Conservation (phyloP, 2,113 vertebrate genomes). For the Tympanuchus pallidicinctus region DNA sequence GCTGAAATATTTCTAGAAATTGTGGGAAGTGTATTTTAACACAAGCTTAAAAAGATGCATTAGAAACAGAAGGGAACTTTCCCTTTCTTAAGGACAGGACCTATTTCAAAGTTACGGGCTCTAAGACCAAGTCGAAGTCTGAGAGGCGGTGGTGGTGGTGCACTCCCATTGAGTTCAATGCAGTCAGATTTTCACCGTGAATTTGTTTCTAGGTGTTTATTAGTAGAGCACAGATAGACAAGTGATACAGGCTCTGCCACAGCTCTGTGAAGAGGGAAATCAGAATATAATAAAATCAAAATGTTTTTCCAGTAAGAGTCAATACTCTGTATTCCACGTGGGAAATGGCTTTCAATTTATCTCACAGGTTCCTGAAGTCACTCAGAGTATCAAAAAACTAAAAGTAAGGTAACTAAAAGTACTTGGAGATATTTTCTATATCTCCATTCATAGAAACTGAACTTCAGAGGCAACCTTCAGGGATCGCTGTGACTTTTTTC, state of each 20-base stretch:
- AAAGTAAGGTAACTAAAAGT: background rate
- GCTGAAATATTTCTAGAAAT: background rate
- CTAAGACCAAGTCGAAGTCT: background rate
- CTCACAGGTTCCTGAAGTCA: background rate
- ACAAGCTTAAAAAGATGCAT: background rate
- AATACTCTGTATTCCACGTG: background rate
- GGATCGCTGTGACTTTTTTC: background rate
- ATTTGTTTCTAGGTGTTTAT: background rate
- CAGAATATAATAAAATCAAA: background rate
- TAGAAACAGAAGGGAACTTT: background rate
- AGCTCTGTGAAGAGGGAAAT: background rate
- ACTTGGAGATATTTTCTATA: background rate
- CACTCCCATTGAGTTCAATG: background rate
- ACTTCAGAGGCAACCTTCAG: background rate
- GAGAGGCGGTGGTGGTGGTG: rapidly evolving
- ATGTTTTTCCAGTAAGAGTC: background rate
- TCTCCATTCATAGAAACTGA: background rate
- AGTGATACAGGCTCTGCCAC: background rate
- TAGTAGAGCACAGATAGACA: background rate
- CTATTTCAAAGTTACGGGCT: background rate
- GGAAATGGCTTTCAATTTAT: background rate
- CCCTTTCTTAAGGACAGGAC: background rate
- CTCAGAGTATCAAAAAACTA: background rate
- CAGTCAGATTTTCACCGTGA: background rate
- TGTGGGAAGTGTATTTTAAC: background rate